These are phyloP conservation scores for Pegea sp. DNA, from an alignment of 23 tunicate species.

Conservation along the genomic window DNA sequence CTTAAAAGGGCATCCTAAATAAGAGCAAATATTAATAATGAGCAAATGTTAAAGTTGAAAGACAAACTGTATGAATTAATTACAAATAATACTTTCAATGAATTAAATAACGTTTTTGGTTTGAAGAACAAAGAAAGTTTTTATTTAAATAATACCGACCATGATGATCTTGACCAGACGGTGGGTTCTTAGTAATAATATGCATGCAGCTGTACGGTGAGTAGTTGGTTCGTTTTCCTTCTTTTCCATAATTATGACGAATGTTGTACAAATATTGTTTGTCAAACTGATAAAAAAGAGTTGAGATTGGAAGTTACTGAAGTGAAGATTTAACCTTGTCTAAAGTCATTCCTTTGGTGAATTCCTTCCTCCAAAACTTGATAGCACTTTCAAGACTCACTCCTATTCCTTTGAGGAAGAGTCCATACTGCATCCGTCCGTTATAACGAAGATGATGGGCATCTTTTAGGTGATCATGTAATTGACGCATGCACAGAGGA, in stretches of 20 bases:
- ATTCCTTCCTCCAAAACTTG: slow-evolving; percentile 70
- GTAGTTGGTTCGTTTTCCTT: slow-evolving; percentile 81
- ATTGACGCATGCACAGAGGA: slow-evolving; percentile 81
- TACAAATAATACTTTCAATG: no score
- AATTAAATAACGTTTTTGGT: no score
- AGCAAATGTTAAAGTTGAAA: no score
- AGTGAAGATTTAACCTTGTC: slow-evolving; percentile 78
- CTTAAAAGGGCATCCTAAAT: slow-evolving; percentile 93
- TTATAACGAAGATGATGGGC: slow-evolving; percentile 68
- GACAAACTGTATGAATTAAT: no score
- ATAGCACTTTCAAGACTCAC: slow-evolving; percentile 57
- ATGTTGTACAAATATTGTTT: slow-evolving; percentile 77
- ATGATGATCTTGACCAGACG: slow-evolving; percentile 69
- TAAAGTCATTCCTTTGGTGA: slow-evolving; percentile 53
- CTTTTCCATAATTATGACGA: slow-evolving; percentile 77
- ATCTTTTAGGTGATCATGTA: slow-evolving; percentile 42
- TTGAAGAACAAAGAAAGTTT: no score
- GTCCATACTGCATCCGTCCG: slow-evolving; percentile 76
- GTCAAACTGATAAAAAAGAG: slow-evolving; percentile 60
- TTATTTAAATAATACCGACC: slow-evolving; percentile 11
- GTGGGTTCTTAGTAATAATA: slow-evolving; percentile 66
- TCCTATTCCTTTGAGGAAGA: slow-evolving; percentile 78
- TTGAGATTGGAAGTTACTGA: no score
- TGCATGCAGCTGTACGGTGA: slow-evolving; percentile 84
- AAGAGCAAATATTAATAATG: no score